Conservation (phyloP, 2,888 invertebrate species). For the Dioctria rufipes region DNA sequence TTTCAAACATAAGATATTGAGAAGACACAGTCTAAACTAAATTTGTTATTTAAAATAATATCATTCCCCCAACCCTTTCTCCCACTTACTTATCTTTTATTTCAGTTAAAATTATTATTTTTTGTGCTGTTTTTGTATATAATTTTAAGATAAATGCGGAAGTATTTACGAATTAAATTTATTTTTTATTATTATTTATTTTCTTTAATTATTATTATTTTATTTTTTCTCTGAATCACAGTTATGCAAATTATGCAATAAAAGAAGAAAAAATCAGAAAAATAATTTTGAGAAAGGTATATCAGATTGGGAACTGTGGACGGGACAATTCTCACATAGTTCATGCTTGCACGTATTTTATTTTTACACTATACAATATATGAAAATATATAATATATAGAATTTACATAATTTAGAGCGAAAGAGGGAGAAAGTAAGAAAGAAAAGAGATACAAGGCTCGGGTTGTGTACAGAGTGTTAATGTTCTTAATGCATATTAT, state of each 20-base stretch:
- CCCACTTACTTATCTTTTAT: slow-evolving; percentile 32
- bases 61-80: background rate
- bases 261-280: slow-evolving; percentile 50
- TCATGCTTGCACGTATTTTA: slow-evolving; percentile 66
- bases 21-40: slow-evolving; percentile 23
- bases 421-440: background rate
- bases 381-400: slow-evolving; percentile 1
- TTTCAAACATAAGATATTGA: slow-evolving; percentile 19
- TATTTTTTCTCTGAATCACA: slow-evolving; percentile 43
- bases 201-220: slow-evolving; percentile 11
- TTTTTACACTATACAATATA: slow-evolving; percentile 8
- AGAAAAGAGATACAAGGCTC: slow-evolving; percentile 55
- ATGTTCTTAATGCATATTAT: slow-evolving; percentile 67
- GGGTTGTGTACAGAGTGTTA: slow-evolving; percentile 59
- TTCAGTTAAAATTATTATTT: slow-evolving; percentile 14
- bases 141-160: slow-evolving; percentile 55
- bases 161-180: slow-evolving; percentile 3
- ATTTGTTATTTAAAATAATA: slow-evolving; percentile 18
- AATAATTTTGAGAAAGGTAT: slow-evolving; percentile 64
- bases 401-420: background rate
- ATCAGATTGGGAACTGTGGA: slow-evolving; percentile 86
- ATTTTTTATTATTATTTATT: slow-evolving; percentile 29
- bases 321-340: slow-evolving; percentile 82
- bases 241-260: slow-evolving; percentile 31
- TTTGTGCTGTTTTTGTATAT: slow-evolving; percentile 53